Conservation (phyloP, 92 coral and sea anemone species). For the Palythoa grandis region DNA sequence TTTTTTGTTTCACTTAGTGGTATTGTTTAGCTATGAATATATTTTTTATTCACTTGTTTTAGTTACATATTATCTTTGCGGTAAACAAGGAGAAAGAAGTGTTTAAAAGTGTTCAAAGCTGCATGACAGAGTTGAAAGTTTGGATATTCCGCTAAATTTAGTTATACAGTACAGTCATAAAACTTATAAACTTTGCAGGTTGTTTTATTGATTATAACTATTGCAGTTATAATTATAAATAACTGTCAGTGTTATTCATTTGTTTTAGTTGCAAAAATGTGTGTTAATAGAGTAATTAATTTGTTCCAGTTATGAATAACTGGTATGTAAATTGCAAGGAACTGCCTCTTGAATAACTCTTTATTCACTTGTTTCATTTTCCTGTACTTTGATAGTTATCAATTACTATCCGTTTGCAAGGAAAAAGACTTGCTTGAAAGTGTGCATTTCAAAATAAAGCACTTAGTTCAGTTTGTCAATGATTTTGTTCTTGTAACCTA, state of each 20-base stretch:
- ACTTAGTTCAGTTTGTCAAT: conserved; percentile 24
- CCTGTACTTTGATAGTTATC: conserved; percentile 16
- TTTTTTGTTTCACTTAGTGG: conserved; percentile 31
- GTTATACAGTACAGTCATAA: conserved; percentile 11
- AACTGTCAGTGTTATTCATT: conserved; percentile 36
- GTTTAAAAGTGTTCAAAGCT: conserved; percentile 12
- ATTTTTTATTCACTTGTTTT: conserved; percentile 11
- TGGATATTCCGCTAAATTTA: conserved; percentile 32
- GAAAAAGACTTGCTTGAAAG: conserved; percentile 41
- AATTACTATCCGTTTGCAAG: conserved; percentile 30
- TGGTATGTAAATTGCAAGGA: neutral
- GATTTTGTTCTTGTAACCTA: conserved; percentile 31
- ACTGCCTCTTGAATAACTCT: conserved; percentile 10
- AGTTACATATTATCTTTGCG: conserved; percentile 30
- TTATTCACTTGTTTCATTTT: conserved; percentile 7
- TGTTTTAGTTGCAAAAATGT: conserved; percentile 42
- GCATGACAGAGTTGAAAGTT: conserved; percentile 37
- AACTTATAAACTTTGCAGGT: conserved; percentile 22
- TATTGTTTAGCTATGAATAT: conserved; percentile 34
- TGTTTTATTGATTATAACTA: conserved; percentile 27
- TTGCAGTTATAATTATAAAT: conserved; percentile 26
- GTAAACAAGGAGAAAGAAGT: conserved; percentile 27
- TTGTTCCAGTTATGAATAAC: conserved; percentile 38
- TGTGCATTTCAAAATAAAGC: conserved; percentile 38
- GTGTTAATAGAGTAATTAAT: conserved; percentile 31